Evolutionary conservation across 1,140 invertebrate genomes (phyloP), one percentile per base, ranked within the genome.

Genomic region (Megalonaias nervosa): DNA sequence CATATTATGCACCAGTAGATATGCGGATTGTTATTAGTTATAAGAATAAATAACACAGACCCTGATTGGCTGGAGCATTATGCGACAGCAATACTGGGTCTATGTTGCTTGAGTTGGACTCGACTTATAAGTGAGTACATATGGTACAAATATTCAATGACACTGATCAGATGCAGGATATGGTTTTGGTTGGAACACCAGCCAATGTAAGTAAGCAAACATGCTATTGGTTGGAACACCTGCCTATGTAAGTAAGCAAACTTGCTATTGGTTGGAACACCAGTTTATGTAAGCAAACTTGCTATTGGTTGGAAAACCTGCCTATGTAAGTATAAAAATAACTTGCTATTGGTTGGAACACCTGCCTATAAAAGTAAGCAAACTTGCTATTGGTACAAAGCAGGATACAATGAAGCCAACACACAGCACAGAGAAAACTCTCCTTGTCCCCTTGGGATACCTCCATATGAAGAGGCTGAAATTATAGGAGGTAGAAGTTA

Each of bases 401-500:
- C 59, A 55, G 9, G 74, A 26, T 12, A 58, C 56, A 11, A 76
- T 23, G 65, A 76, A 76, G 21, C 67, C 74, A 38, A 71, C 19
- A 61, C 67, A 70, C 59, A 76, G 21, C 48, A 76, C 66, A n/a
- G 12, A 57, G 6, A 76, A 61, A 2, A 76, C 67, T 23, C 55
- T n/a, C 26, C 48, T 76, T 26, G 74, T 38, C n/a, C 74, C 74
- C 23, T 76, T 14, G 31, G 17, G 9, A 57, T 76, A 68, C 56
- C 48, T 69, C 74, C 74, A 76, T 15, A 68, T 76, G 16, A 76
- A 62, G 31, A 76, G 38, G 71, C 74, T 76, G 65, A 26, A 23
- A 71, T 48, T 48, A 48, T 48, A 48, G 38, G 38, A 48, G 38
- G 11, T 48, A 48, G 11, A 48, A 48, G 38, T 48, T 48, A 48